These are phyloP conservation scores for Stomatorhinus walkeri DNA, from an alignment of 2,797 vertebrate genomes.

Conservation along the genomic window DNA sequence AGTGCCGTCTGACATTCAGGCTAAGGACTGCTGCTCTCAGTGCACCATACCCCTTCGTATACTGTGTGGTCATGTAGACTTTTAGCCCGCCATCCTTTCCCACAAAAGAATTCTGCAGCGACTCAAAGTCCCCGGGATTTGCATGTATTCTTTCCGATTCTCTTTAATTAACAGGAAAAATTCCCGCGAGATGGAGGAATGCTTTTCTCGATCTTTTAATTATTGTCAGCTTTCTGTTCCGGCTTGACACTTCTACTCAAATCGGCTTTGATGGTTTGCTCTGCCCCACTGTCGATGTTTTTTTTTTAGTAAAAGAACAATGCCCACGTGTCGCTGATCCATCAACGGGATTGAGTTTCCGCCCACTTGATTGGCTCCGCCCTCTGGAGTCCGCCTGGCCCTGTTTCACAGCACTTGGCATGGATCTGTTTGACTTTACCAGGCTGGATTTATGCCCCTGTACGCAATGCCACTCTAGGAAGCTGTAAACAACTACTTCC, in stretches of 20 bases:
- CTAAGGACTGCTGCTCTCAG: neutral
- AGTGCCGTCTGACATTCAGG: neutral
- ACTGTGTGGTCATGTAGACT: neutral
- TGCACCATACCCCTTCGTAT: neutral
- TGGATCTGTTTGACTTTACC: slow-evolving; percentile 1
- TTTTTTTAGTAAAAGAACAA: neutral
- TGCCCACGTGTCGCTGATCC: neutral
- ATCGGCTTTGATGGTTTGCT: neutral
- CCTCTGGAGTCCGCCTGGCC: neutral
- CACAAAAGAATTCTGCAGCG: neutral
- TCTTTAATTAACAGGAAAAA: slow-evolving; percentile 2
- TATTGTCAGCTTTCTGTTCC: slow-evolving; percentile 1
- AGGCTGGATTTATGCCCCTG: neutral
- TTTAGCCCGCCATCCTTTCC: neutral
- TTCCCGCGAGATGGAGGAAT: neutral
- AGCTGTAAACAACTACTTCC: slow-evolving; percentile 3
- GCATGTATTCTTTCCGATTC: neutral
- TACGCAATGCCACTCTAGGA: neutral
- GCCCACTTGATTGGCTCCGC: neutral
- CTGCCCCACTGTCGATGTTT: neutral
- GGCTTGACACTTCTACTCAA: neutral
- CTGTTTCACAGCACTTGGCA: neutral
- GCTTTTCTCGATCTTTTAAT: neutral
- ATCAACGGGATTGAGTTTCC: neutral
- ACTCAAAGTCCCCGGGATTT: neutral